phyloP scores from a whole-genome alignment of 1,140 invertebrate genomes.

The Phymastichus coffea region DNA sequence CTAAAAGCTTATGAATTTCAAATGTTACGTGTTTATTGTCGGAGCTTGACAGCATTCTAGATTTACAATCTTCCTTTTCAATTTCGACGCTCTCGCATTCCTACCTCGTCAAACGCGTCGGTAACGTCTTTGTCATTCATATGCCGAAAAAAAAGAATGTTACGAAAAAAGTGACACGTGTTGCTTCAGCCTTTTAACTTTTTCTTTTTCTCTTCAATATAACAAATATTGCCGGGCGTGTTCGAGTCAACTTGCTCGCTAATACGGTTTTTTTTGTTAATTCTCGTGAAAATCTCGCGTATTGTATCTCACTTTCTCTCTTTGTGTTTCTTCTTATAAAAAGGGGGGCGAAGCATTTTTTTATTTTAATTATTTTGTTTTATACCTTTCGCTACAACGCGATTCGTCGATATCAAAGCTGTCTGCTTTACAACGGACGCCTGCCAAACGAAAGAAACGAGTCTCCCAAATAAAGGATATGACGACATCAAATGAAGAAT shows the following conservation, averaged over 20 bases:
- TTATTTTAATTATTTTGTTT: no score
- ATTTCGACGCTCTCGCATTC: no score
- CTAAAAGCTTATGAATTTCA: background rate
- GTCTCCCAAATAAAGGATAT: no score
- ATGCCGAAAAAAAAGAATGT: no score
- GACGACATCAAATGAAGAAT: no score
- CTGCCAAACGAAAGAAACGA: slow-evolving; percentile 2
- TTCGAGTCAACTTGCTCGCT: slow-evolving; percentile 24
- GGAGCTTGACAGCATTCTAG: background rate
- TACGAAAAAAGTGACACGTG: no score
- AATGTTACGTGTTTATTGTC: slow-evolving; percentile 23
- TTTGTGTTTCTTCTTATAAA: slow-evolving; percentile 9
- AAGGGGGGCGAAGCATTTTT: slow-evolving; percentile 9
- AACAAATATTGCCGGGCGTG: background rate
- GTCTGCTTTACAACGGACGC: background rate
- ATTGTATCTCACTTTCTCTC: slow-evolving; percentile 10
- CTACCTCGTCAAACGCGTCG: no score
- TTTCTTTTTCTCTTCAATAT: no score
- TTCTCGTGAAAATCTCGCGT: slow-evolving; percentile 12
- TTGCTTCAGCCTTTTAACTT: no score
- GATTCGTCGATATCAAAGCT: slow-evolving; percentile 13
- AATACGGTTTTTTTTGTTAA: no score
- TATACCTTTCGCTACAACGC: slow-evolving; percentile 23
- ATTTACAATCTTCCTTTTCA: slow-evolving; percentile 8
- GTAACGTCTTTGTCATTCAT: no score